Conservation (phyloP, 1,140 invertebrate genomes). For the Listronotus bonariensis region DNA sequence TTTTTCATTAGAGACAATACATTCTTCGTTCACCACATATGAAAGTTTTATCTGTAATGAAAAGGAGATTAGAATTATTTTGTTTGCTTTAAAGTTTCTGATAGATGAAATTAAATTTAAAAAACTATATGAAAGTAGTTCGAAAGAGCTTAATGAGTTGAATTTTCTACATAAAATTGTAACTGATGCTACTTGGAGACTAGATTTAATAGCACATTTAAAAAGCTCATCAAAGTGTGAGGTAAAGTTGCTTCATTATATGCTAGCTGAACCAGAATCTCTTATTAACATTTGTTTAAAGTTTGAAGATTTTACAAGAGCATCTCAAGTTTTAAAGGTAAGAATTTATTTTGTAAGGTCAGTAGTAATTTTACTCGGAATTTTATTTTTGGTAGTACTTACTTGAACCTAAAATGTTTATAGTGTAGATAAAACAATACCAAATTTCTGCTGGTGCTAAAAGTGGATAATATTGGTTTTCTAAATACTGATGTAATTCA, state of each 20-base stretch:
- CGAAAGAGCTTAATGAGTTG: slow-evolving; percentile 40
- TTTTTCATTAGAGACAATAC: too few relatives aligned
- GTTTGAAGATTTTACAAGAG: slow-evolving; percentile 46
- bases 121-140: slow-evolving; percentile 37
- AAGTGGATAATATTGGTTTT: too few relatives aligned
- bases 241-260: slow-evolving; percentile 47
- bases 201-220: slow-evolving; percentile 45
- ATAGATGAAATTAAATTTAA: slow-evolving; percentile 45
- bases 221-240: slow-evolving; percentile 35
- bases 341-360: slow-evolving; percentile 15
- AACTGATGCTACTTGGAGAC: slow-evolving; percentile 50
- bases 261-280: slow-evolving; percentile 49
- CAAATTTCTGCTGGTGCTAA: too few relatives aligned
- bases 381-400: too few relatives aligned
- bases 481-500: too few relatives aligned
- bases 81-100: slow-evolving; percentile 44
- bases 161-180: slow-evolving; percentile 43
- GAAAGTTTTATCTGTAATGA: slow-evolving; percentile 43
- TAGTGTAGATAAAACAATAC: too few relatives aligned
- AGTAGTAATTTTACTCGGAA: too few relatives aligned
- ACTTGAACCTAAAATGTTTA: too few relatives aligned
- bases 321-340: slow-evolving; percentile 53
- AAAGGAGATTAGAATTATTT: slow-evolving; percentile 45
- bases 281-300: slow-evolving; percentile 52
- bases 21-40: too few relatives aligned